A percentile compares a stretch with the other conserved stretches of the same genome.
These are phyloP conservation scores for Paraplagusia blochii DNA, from an alignment of 2,113 vertebrate species.

Conservation along the genomic window DNA sequence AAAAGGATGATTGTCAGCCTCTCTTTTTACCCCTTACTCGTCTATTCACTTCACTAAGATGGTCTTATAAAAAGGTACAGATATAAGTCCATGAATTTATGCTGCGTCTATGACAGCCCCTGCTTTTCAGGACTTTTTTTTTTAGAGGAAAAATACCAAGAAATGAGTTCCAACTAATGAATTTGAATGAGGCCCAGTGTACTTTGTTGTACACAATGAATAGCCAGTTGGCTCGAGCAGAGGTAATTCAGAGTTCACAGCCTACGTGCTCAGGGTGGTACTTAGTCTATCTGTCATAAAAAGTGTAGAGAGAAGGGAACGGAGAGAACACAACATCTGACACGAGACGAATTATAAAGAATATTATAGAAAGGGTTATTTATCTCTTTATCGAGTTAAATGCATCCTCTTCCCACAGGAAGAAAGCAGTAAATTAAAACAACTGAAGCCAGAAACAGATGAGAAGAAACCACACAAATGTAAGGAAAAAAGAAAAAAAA, in stretches of 20 bases:
- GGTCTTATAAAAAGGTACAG: conserved; percentile 6
- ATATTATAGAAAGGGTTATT: conserved; percentile 38
- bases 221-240: conserved; percentile 47
- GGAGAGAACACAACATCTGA: conserved; percentile 45
- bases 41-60: neutral
- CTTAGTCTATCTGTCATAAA: conserved; percentile 49
- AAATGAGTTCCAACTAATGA: conserved; percentile 37
- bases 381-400: conserved; percentile 51
- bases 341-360: conserved; percentile 40
- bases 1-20: neutral
- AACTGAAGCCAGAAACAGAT: conserved; percentile 46
- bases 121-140: neutral
- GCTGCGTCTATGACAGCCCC: neutral
- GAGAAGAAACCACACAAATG: conserved; percentile 46
- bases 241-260: conserved; percentile 68
- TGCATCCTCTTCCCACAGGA: conserved; percentile 33
- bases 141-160: conserved; percentile 13
- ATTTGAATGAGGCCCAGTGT: conserved; percentile 45
- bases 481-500: conserved; percentile 23
- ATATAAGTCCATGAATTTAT: neutral
- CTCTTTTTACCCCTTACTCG: neutral
- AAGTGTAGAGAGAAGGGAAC: conserved; percentile 25
- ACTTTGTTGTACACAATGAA: conserved; percentile 45
- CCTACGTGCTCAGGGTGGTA: conserved; percentile 49
- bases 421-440: conserved; percentile 56